Evolutionary conservation across 2,797 vertebrate genomes (phyloP).

Genomic region (Lepus townsendii): DNA sequence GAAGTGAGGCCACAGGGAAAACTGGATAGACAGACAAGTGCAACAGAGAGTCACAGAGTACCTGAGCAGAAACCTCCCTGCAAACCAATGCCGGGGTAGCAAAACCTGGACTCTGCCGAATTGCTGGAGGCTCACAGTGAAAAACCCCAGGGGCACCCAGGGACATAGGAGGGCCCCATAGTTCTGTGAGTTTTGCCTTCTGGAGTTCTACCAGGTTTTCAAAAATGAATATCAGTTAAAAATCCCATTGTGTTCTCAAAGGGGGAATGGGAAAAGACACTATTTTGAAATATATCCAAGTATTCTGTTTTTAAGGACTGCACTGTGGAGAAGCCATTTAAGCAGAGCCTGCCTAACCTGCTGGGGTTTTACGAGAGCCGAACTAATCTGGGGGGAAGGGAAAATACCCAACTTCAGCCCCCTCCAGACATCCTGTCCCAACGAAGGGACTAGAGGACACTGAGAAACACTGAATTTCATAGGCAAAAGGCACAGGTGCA

Average conservation of each 20-base stretch:
- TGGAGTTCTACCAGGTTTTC: not conserved
- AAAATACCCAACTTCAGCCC: not conserved
- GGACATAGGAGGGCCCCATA: not conserved
- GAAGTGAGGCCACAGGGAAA: not conserved
- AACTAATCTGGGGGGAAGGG: not conserved
- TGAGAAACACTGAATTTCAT: not conserved
- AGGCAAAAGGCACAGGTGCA: not conserved
- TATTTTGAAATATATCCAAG: not conserved
- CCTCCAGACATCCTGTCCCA: not conserved
- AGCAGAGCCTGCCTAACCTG: not conserved
- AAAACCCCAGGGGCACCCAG: not conserved
- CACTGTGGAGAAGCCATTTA: not conserved
- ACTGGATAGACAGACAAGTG: not conserved
- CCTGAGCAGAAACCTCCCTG: not conserved
- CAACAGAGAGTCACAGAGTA: not conserved
- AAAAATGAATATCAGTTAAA: not conserved
- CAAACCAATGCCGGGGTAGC: not conserved
- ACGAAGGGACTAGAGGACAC: not conserved
- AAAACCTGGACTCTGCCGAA: not conserved
- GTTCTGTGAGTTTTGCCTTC: not conserved
- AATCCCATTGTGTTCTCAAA: not conserved
- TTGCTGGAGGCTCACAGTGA: no score
- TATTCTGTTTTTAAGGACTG: not conserved
- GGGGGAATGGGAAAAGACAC: not conserved
- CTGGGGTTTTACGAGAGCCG: not conserved